Conservation (phyloP, 2,113 vertebrate species). For the Numenius arquata region DNA sequence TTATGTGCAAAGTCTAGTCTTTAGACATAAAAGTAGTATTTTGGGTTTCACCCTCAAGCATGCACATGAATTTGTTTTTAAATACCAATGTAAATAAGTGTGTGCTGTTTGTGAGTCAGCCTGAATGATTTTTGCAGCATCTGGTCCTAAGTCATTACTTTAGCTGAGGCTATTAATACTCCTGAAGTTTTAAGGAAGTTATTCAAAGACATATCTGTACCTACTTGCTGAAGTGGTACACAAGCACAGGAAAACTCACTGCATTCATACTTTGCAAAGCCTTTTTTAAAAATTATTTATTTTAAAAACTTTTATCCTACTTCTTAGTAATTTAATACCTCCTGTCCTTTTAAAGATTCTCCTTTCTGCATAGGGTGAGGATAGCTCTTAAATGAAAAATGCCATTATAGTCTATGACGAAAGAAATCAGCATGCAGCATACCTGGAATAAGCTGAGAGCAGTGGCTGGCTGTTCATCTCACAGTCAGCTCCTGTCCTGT, state of each 20-base stretch:
- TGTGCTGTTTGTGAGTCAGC: background rate
- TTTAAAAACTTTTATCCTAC: background rate
- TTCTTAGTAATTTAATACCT: background rate
- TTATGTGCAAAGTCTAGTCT: background rate
- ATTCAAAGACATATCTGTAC: background rate
- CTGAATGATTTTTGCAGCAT: background rate
- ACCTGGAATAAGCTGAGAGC: background rate
- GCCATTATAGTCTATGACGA: background rate
- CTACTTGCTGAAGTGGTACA: background rate
- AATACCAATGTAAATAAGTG: background rate
- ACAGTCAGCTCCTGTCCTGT: background rate
- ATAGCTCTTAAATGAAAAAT: background rate
- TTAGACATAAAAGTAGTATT: background rate
- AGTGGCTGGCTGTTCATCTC: background rate
- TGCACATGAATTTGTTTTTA: background rate
- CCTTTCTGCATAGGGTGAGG: background rate
- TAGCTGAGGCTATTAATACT: background rate
- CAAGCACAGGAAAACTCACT: background rate
- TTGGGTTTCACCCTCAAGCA: background rate
- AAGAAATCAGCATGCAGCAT: background rate
- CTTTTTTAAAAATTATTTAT: background rate
- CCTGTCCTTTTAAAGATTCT: background rate
- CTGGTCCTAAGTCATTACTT: background rate
- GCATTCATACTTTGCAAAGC: background rate
- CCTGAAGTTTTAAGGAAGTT: background rate